Conservation (phyloP, 2,888 invertebrate genomes). For the Harpagoxenus sublaevis region DNA sequence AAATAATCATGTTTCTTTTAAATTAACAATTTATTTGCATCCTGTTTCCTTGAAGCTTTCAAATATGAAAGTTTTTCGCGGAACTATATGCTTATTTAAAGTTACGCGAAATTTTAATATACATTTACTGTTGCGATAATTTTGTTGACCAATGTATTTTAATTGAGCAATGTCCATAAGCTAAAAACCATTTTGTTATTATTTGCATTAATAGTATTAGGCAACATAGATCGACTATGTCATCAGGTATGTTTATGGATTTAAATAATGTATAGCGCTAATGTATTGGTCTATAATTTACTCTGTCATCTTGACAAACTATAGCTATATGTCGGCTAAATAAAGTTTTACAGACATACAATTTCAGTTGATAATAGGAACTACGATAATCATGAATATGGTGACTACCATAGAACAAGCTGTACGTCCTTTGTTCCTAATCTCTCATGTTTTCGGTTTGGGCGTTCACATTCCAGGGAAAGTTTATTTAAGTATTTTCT, state of each 20-base stretch:
- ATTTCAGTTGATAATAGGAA: neutral
- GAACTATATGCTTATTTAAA: too few relatives aligned
- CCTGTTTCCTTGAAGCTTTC: too few relatives aligned
- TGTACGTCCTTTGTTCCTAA: neutral
- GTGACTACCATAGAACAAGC: neutral
- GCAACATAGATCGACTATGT: neutral
- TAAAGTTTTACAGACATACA: neutral
- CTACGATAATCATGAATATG: neutral
- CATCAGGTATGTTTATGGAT: neutral
- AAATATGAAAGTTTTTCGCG: too few relatives aligned
- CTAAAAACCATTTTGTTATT: too few relatives aligned
- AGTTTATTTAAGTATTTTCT: neutral
- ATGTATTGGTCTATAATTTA: neutral
- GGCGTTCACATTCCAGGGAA: neutral
- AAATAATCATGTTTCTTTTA: too few relatives aligned
- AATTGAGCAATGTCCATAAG: too few relatives aligned
- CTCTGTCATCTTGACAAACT: neutral
- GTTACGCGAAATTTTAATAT: too few relatives aligned
- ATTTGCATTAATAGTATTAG: too few relatives aligned
- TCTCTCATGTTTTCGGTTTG: neutral
- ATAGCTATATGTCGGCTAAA: too few relatives aligned
- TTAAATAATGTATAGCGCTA: neutral
- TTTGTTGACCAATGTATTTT: too few relatives aligned
- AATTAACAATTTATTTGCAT: too few relatives aligned
- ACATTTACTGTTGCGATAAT: too few relatives aligned